phyloP scores from a whole-genome alignment of 2,113 vertebrate genomes.

The Tringa solitaria region DNA sequence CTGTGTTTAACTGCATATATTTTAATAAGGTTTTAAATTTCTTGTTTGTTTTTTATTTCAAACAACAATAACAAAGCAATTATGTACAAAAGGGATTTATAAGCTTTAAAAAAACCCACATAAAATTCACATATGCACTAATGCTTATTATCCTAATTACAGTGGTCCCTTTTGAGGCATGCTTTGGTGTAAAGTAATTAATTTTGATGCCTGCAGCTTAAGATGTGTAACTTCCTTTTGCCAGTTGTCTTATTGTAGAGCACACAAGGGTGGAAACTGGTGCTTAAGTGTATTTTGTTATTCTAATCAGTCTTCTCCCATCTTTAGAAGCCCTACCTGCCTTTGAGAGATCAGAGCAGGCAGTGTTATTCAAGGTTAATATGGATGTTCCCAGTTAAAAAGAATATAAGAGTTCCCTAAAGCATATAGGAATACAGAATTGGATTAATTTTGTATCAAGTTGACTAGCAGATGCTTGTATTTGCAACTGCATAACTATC shows the following conservation, averaged over 20 bases:
- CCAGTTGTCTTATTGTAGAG: slow-evolving; percentile 15
- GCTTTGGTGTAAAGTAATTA: slow-evolving; percentile 46
- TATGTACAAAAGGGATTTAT: slow-evolving; percentile 33
- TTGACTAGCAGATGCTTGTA: background rate
- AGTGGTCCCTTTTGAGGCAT: slow-evolving; percentile 40
- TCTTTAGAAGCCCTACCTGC: background rate
- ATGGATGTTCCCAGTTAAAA: background rate
- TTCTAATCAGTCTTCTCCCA: slow-evolving; percentile 30
- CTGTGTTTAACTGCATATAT: background rate
- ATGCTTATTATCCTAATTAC: slow-evolving; percentile 60
- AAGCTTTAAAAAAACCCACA: background rate
- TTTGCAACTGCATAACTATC: background rate
- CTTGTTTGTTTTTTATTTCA: slow-evolving; percentile 30
- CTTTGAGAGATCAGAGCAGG: background rate
- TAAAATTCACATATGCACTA: slow-evolving; percentile 29
- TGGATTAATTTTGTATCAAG: background rate
- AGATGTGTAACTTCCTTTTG: slow-evolving; percentile 26
- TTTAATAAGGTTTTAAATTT: slow-evolving; percentile 53
- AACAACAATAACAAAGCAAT: background rate
- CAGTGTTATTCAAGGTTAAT: slow-evolving; percentile 10
- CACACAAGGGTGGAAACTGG: slow-evolving; percentile 22
- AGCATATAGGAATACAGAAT: background rate
- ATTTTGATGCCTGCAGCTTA: slow-evolving; percentile 57
- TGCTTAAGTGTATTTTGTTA: slow-evolving; percentile 14
- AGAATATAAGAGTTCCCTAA: background rate